Evolutionary conservation across 2,113 vertebrate genomes (phyloP).

Genomic region (Pteronura brasiliensis): DNA sequence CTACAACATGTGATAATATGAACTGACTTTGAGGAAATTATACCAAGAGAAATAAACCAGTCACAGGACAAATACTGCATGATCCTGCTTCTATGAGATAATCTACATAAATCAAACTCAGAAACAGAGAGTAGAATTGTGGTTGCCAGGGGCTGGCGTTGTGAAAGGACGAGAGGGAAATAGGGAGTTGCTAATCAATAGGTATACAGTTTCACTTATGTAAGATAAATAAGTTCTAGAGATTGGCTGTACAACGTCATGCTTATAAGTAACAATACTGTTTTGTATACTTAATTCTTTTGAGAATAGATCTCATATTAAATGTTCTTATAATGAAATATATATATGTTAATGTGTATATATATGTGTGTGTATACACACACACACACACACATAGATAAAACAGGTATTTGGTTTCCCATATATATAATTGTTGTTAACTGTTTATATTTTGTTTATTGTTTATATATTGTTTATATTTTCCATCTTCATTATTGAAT

Average conservation of each 20-base stretch:
- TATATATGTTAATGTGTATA: neutral
- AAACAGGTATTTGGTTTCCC: neutral
- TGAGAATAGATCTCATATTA: neutral
- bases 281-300: neutral
- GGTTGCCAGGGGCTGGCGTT: neutral
- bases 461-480: neutral
- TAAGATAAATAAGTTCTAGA: neutral
- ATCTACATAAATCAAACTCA: neutral
- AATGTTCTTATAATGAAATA: neutral
- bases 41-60: neutral
- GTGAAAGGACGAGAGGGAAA: neutral
- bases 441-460: neutral
- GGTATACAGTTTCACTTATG: neutral
- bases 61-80: neutral
- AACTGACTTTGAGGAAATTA: neutral
- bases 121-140: neutral
- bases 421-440: neutral
- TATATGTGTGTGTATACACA: rapidly evolving
- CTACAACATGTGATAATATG: neutral
- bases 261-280: neutral
- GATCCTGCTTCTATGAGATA: neutral
- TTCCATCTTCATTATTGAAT: neutral
- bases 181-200: neutral
- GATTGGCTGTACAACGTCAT: neutral
- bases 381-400: neutral